Base-by-base conservation (phyloP, 2,113 vertebrate genomes). In the Scomber scombrus region DNA sequence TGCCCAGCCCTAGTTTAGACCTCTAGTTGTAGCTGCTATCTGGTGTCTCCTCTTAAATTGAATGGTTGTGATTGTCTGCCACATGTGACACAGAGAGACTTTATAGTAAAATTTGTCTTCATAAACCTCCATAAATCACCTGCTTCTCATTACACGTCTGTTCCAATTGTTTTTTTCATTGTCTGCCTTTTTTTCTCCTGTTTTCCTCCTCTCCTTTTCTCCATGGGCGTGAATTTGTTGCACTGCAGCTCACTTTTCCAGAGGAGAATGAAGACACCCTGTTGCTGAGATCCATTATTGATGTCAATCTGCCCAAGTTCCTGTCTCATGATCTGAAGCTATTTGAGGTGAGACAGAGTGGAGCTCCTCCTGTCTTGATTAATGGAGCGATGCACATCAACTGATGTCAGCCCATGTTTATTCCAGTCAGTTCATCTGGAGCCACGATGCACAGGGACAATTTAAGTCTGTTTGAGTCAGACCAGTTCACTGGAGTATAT, bases 251-350 rank as follows among this genome's bases (percentile, higher is more conserved):
- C 72, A 93, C 96, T 75, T 97, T 97, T 88, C 96, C 97, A 31
- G 90, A 88, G 6, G 97, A 98, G 92, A 96, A 97, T 78, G 97
- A 97, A 95, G 96, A 98, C 90, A 94, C 96, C 90, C 91, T 97
- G 85, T 90, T 97, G 34, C 93, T 97, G 68, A 95, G 96, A 90
- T 97, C 97, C 62, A 98, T 99, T 84, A 97, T 96, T 78, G 96
- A 97, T 89, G 96, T 98, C 60, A 97, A 97, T 91, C 93, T 97
- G 76, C 97, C 96, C 11, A 97, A 98, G 88, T 98, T 98, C 90
- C 93, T 97, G 86, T 91, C 95, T 34, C 97, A 97, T 3, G 97
- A 99, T 93, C 92, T 98, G 83, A 95, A 97, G 75, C 95, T 99
- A 56, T 97, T 97, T 95, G 96, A 95, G 96, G 97, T 98, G 92